Conservation (phyloP, 2,888 invertebrate genomes). For the Germaria angustata region DNA sequence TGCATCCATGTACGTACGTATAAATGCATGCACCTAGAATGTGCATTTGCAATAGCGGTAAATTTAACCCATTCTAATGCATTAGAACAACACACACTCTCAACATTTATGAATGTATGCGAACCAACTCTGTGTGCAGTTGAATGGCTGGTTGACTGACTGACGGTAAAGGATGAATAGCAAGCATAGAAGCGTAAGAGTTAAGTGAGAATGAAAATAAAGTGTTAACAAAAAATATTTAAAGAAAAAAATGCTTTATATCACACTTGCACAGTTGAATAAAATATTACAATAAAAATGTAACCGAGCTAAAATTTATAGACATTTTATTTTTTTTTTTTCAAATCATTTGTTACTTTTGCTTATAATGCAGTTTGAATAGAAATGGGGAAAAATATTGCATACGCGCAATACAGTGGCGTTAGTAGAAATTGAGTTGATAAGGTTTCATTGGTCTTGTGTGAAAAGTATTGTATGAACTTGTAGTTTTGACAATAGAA, state of each 20-base stretch:
- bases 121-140: slow-evolving; percentile 4
- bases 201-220: slow-evolving; percentile 29
- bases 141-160: slow-evolving; percentile 16
- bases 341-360: slow-evolving; percentile 16
- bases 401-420: background rate
- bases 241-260: background rate
- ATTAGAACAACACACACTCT: background rate
- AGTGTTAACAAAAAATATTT: slow-evolving; percentile 33
- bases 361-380: slow-evolving; percentile 2
- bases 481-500: no score
- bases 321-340: slow-evolving; percentile 21
- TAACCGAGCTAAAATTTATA: slow-evolving; percentile 61
- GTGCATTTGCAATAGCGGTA: slow-evolving; percentile 52
- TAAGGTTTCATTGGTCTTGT: background rate
- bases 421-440: background rate
- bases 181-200: slow-evolving; percentile 27
- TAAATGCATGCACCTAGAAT: slow-evolving; percentile 19
- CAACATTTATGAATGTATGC: slow-evolving; percentile 9
- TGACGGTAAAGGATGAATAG: slow-evolving; percentile 57
- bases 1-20: background rate
- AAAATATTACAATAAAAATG: slow-evolving; percentile 57
- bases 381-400: background rate
- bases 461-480: no score
- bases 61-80: slow-evolving; percentile 58
- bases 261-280: slow-evolving; percentile 42